phyloP scores from a whole-genome alignment of 2,888 invertebrate genomes.

The Ichneumoninae sp. region DNA sequence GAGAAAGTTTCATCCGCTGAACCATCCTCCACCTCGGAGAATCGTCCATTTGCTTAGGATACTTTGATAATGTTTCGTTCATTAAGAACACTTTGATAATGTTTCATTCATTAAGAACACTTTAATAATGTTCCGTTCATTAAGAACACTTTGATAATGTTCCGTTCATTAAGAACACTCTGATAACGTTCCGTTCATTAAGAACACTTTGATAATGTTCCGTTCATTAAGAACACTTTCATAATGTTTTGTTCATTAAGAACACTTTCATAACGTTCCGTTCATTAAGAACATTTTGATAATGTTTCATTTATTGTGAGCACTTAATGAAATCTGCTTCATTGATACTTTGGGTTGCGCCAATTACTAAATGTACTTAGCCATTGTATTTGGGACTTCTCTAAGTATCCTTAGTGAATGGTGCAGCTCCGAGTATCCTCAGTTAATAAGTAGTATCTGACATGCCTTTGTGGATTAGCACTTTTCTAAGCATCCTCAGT shows the following conservation, averaged over 20 bases:
- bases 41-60: neutral
- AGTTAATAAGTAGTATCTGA: neutral
- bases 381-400: neutral
- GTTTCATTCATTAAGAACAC: neutral
- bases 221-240: neutral
- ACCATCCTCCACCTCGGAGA: neutral
- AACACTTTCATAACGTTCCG: neutral
- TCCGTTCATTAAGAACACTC: neutral
- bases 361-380: neutral
- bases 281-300: neutral
- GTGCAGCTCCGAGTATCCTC: neutral
- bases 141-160: neutral
- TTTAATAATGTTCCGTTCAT: neutral
- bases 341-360: neutral
- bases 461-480: neutral
- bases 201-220: neutral
- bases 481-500: neutral
- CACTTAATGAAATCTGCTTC: neutral
- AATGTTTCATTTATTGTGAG: neutral
- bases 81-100: neutral
- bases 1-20: neutral
- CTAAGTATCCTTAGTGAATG: neutral
- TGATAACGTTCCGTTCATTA: neutral
- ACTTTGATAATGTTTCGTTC: neutral
- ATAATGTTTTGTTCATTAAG: neutral